A percentile compares a stretch with the other conserved stretches of the same genome.
These are phyloP conservation scores for Solea solea DNA, from an alignment of 2,113 vertebrate genomes.

Conservation along the genomic window DNA sequence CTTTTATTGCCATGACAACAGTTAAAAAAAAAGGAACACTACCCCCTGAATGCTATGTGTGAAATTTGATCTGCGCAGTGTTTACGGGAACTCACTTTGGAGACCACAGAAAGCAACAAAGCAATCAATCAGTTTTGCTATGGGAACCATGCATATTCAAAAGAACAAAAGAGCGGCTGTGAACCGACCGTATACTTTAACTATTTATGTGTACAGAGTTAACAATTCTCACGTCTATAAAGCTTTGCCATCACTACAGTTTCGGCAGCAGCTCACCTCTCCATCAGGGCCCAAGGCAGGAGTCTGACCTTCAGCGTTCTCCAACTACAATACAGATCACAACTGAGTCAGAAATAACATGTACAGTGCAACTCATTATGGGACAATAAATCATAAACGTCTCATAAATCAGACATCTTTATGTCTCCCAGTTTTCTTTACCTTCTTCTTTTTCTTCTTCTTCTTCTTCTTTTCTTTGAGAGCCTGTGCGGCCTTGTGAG, in stretches of 20 bases:
- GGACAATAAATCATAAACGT: neutral
- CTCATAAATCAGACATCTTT: neutral
- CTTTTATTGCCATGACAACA: constrained; percentile 1
- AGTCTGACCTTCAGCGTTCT: constrained; percentile 87
- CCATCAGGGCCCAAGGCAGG: constrained; percentile 90
- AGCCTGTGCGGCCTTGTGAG: constrained; percentile 95
- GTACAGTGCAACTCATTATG: neutral
- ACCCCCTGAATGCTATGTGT: constrained; percentile 2
- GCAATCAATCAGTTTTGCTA: neutral
- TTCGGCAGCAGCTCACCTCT: constrained; percentile 82
- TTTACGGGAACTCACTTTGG: neutral
- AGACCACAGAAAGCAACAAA: neutral
- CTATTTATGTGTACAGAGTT: neutral
- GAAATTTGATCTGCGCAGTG: constrained; percentile 1
- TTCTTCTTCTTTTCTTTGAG: constrained; percentile 97
- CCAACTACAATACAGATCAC: constrained; percentile 79
- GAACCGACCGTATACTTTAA: neutral
- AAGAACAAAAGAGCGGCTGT: neutral
- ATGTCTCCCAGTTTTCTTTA: constrained; percentile 13
- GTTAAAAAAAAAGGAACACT: neutral
- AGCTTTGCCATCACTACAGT: neutral
- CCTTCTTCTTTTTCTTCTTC: constrained; percentile 95
- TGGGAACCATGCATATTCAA: neutral
- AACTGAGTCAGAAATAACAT: neutral
- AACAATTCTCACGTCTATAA: neutral